Base-by-base conservation (phyloP, 2,113 vertebrate species). In the Mirza zaza region DNA sequence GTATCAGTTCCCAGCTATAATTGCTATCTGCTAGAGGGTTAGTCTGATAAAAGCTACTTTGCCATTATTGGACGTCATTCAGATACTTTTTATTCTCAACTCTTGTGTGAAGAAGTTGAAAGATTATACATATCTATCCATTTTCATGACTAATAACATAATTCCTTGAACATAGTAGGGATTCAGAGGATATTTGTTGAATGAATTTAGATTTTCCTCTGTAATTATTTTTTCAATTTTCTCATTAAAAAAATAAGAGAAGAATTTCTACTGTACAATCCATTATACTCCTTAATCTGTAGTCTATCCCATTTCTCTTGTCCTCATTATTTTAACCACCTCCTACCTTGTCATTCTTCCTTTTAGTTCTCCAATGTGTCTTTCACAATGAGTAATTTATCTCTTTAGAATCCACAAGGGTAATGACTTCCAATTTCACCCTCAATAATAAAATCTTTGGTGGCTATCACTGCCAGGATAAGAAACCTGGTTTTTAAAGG, bases 371-470 rank as follows among this genome's bases (percentile, higher is more conserved):
- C 39, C 48, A 70, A 8, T 36, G 34, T 71, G 14, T 67, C 73
- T 90, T 96, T 88, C 39, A 91, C 59, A 59, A 29, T 45, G 59
- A 71, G 52, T 95, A 73, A 96, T 77, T 91, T 86, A 76, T 36
- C 52, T 85, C 42, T 88, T 63, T 81, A 39, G 42, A 59, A 88
- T 70, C 42, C 59, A 70, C 34, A 68, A 23, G 3, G 34, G 94
- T 45, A 48, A 87, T 45, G 36, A 36, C 85, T 80, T 55, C 52
- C 63, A 93, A 25, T 17, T 45, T 92, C 15, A 55, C n/a, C 12
- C 52, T 48, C 59, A 80, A 85, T 59, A 83, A 95, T 55, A 79
- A 75, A 42, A 84, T 52, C 25, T 88, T 75, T 52, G 63, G 42
- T 73, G 59, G 76, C 4, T 61, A 39, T 86, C 34, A 55, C 5